A percentile compares a stretch with the other conserved stretches of the same genome.
phyloP scores from a whole-genome alignment of 2,888 invertebrate species.

The Ecdyonurus torrentis region DNA sequence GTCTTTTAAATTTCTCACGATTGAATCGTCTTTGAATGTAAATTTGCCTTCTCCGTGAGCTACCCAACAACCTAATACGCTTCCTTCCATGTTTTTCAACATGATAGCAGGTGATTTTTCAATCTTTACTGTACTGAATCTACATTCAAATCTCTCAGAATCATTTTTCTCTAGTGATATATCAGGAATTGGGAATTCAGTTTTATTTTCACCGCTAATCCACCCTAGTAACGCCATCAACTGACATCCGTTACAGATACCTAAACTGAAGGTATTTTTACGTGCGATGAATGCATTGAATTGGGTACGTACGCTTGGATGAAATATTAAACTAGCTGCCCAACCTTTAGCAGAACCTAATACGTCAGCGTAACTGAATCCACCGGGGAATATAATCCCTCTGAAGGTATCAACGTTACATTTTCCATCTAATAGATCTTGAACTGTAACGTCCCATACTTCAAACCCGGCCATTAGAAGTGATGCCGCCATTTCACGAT shows the following conservation, averaged over 20 bases:
- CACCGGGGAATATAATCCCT: slow-evolving; percentile 89
- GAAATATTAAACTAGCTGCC: slow-evolving; percentile 83
- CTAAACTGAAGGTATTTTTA: slow-evolving; percentile 80
- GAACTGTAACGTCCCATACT: slow-evolving; percentile 80
- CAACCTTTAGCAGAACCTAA: slow-evolving; percentile 96
- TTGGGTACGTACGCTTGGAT: slow-evolving; percentile 53
- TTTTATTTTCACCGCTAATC: slow-evolving; percentile 42
- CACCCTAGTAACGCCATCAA: slow-evolving; percentile 87
- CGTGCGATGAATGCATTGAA: slow-evolving; percentile 56
- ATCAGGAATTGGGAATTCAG: slow-evolving; percentile 30
- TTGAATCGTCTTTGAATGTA: slow-evolving; percentile 26
- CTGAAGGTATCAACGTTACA: slow-evolving; percentile 63
- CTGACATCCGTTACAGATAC: slow-evolving; percentile 98
- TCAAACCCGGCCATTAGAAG: slow-evolving; percentile 61
- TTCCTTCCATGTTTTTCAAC: slow-evolving; percentile 74
- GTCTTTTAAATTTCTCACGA: slow-evolving; percentile 20
- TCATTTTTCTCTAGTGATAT: slow-evolving; percentile 67
- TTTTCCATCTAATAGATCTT: slow-evolving; percentile 57
- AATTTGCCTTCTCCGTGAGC: slow-evolving; percentile 85
- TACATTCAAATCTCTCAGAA: slow-evolving; percentile 74
- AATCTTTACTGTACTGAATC: slow-evolving; percentile 61
- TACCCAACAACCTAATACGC: slow-evolving; percentile 88
- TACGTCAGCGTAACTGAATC: slow-evolving; percentile 97
- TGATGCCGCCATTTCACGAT: slow-evolving; percentile 92
- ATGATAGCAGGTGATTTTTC: slow-evolving; percentile 59